Conservation (phyloP, 2,888 invertebrate species). For the Limnephilus auricula region DNA sequence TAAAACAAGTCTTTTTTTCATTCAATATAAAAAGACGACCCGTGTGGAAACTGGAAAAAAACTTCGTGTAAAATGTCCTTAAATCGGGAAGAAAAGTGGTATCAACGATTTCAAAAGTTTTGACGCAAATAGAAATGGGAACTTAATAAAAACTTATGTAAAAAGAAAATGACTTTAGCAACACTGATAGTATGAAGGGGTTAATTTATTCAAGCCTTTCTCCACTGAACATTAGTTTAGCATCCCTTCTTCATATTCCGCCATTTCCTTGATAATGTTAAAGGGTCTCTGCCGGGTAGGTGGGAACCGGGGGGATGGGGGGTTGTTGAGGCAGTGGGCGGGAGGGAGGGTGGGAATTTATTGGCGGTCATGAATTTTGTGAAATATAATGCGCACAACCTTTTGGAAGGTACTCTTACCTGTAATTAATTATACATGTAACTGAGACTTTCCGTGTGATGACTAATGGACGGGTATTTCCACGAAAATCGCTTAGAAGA, state of each 20-base stretch:
- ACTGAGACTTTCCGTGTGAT: slow-evolving; percentile 45
- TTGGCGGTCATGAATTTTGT: slow-evolving; percentile 67
- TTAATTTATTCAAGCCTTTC: not conserved
- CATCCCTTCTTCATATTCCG: slow-evolving; percentile 12
- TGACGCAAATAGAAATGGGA: not conserved
- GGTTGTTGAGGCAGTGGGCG: not conserved
- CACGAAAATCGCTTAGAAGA: slow-evolving; percentile 27
- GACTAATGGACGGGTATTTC: slow-evolving; percentile 26
- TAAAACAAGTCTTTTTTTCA: too few relatives aligned
- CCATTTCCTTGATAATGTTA: slow-evolving; percentile 39
- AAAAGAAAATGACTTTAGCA: not conserved
- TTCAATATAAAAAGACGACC: too few relatives aligned
- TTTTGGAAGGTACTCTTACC: slow-evolving; percentile 53
- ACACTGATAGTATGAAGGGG: not conserved
- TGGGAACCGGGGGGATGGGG: slow-evolving; percentile 19
- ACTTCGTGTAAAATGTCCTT: too few relatives aligned
- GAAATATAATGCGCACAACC: slow-evolving; percentile 65
- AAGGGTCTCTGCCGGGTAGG: slow-evolving; percentile 17
- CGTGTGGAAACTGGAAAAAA: too few relatives aligned
- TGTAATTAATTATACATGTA: slow-evolving; percentile 60
- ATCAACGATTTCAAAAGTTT: too few relatives aligned
- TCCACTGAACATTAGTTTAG: slow-evolving; percentile 22
- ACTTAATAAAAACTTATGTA: not conserved
- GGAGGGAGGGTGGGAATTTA: slow-evolving; percentile 62
- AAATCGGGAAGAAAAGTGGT: too few relatives aligned